Base-by-base conservation (phyloP, 2,113 vertebrate species). In the Cnemophilus loriae region DNA sequence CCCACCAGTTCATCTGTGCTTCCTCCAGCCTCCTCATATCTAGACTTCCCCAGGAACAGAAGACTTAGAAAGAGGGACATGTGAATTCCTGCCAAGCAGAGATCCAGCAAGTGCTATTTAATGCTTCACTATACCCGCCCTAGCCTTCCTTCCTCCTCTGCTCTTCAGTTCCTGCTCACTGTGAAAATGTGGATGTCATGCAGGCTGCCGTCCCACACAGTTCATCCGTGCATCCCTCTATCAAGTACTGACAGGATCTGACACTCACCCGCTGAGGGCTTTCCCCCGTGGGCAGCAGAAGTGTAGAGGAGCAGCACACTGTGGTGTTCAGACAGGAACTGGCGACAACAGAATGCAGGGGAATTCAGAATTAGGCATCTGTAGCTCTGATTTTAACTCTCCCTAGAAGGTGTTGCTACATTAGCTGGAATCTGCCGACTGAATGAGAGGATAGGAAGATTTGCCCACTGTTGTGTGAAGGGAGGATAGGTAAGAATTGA, bases 21-120 rank as follows among this genome's bases (percentile, higher is more conserved):
- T 94, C 75, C 75, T 90, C 55, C 64, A 81, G 39, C 64, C 78
- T 80, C 44, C 83, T 81, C 14, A 18, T 56, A 59, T 74, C 60
- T 42, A 81, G 13, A 21, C 73, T 94, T 91, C 56, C 56, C 65
- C 73, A 78, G 91, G 84, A 93, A 81, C 39, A 56, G 52, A 78
- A 47, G 44, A 53, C 69, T 95, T 92, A 89, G 47, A 63, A 90
- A 70, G 19, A 78, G 27, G 13, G 68, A 20, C 32, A 67, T 56
- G 30, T 55, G 74, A 92, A 90, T 90, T 68, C 39, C 68, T 69
- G 68, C 27, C 69, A 71, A 69, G 56, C 47, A 92, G 52, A 74
- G 59, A 86, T 67, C 18, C 59, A 95, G 44, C 19, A 15, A 80
- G 28, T 49, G 85, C 30, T 88, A 74, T 92, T 77, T 86, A 91